A percentile compares a stretch with the other conserved stretches of the same genome.
phyloP scores from a whole-genome alignment of 2,113 vertebrate species.

The Baryphthengus martii region DNA sequence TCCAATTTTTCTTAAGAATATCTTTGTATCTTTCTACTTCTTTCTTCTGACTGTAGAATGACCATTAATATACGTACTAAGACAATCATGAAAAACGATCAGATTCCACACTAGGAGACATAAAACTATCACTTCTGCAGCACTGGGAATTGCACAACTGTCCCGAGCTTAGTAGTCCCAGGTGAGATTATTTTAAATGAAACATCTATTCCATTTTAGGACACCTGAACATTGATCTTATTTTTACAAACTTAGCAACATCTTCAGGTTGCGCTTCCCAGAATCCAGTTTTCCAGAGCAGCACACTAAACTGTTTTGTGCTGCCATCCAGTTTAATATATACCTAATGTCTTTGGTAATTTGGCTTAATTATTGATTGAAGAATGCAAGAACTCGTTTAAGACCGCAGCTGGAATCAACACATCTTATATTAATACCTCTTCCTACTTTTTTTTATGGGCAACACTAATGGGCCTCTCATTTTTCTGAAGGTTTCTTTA shows the following conservation, averaged over 20 bases:
- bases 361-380: neutral
- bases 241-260: neutral
- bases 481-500: neutral
- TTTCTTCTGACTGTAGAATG: neutral
- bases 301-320: neutral
- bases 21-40: neutral
- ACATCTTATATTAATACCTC: rapidly evolving
- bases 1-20: neutral
- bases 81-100: neutral
- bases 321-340: neutral
- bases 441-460: neutral
- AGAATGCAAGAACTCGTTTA: neutral
- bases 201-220: neutral
- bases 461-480: neutral
- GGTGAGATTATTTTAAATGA: neutral
- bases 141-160: neutral
- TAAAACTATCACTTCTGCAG: neutral
- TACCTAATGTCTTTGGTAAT: neutral
- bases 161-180: neutral
- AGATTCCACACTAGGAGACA: neutral
- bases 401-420: neutral
- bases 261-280: neutral
- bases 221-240: neutral
- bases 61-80: neutral
- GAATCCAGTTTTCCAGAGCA: neutral